Base-by-base conservation (phyloP, 2,797 vertebrate genomes). In the Anguilla obscura region DNA sequence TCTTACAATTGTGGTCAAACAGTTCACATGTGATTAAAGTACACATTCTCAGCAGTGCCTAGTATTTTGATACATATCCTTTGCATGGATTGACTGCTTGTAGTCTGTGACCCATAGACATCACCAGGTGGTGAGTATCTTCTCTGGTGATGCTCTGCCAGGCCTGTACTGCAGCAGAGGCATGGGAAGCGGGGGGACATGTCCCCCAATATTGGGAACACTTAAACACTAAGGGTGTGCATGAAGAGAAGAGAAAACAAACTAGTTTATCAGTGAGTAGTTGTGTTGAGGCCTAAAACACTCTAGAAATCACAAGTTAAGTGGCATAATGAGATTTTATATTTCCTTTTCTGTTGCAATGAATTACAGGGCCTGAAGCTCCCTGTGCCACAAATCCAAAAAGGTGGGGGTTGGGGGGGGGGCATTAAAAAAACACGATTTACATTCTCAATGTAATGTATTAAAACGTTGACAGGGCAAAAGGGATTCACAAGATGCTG, bases 391-490 rank as follows among this genome's bases (percentile, higher is more conserved):
- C 93, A 95, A 94, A 96, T 95, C 94, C 56, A 76, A 79, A 95
- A 96, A 96, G 95, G 93, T 92, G 95, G 92, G 90, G 87, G 88
- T 24, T 88, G 40, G 48, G 88, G 48, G 60, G 88, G 84, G 88
- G 40, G 56, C 89, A 88, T 90, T 71, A 85, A 80, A 86, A 90
- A 94, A 97, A 98, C 97, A 97, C 96, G 98, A 99, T 99, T 99
- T 99, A 99, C 97, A 99, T 99, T 98, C 98, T 98, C 97, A 98
- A 98, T 98, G 97, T 97, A 98, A 98, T 98, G 98, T 99, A 98
- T 99, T 99, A 99, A 98, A 98, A 98, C 97, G 98, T 99, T 98
- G 98, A 99, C 98, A 97, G 97, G 98, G 98, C 98, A 98, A 98
- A 99, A 98, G 97, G 98, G 97, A 98, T 98, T 98, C 98, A 98